A percentile compares a stretch with the other conserved stretches of the same genome.
Conservation (phyloP, 2,113 vertebrate genomes). For the Hemichromis elongatus region DNA sequence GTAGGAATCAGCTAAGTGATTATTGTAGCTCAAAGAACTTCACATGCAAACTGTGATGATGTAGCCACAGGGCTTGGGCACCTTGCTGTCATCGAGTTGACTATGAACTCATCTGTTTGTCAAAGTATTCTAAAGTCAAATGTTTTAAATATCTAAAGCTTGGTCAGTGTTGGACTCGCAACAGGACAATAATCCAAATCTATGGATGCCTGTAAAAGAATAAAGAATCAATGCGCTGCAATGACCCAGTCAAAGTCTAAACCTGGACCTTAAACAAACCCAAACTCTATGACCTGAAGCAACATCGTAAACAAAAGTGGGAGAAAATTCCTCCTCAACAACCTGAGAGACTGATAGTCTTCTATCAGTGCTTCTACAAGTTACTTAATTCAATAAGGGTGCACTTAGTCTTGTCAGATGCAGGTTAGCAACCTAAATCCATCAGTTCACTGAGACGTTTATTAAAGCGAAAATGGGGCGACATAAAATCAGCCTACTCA, state of each 20-base stretch:
- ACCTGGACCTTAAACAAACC: not conserved
- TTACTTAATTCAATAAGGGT: not conserved
- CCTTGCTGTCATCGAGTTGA: not conserved
- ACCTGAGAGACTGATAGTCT: not conserved
- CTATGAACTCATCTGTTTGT: not conserved
- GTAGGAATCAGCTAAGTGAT: not conserved
- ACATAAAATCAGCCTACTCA: not conserved
- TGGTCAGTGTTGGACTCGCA: not conserved
- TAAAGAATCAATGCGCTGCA: too few relatives aligned
- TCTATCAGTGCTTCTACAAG: not conserved
- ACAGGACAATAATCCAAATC: not conserved
- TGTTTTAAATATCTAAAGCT: not conserved
- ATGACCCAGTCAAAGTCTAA: not conserved
- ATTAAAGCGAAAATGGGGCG: not conserved
- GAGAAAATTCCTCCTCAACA: not conserved
- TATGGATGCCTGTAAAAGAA: not conserved
- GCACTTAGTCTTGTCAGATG: not conserved
- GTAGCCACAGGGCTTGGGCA: not conserved
- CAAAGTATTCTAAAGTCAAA: not conserved
- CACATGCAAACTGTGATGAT: not conserved
- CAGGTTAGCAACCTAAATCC: not conserved
- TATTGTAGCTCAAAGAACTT: not conserved
- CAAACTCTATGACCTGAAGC: not conserved
- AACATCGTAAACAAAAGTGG: not conserved
- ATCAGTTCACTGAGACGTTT: not conserved